Percentiles rank a stretch among this genome's conserved stretches.
These are phyloP conservation scores for Mesocentrotus franciscanus DNA, from an alignment of 53 echinoderm and acorn worm genomes.

Conservation along the genomic window DNA sequence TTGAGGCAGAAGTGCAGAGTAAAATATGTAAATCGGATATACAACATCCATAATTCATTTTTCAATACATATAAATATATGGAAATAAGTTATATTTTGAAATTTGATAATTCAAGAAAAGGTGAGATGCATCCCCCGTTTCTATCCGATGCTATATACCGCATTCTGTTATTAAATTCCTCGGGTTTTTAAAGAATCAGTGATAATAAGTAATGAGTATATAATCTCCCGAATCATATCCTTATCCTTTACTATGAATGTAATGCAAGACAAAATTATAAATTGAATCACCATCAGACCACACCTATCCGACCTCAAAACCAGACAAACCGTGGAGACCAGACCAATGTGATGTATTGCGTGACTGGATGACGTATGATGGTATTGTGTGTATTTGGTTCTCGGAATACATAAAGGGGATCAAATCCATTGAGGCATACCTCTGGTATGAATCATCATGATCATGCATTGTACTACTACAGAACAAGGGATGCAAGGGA, in stretches of 20 bases:
- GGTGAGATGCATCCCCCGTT: not conserved
- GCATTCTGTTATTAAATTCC: not conserved
- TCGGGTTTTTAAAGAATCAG: not conserved
- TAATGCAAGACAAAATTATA: not conserved
- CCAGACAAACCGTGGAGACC: not conserved
- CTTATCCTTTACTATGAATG: not conserved
- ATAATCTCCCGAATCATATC: not conserved
- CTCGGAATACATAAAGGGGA: constrained; percentile 27
- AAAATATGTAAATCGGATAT: not conserved
- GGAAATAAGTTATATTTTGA: not conserved
- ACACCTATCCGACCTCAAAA: constrained; percentile 21
- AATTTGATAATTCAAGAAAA: not conserved
- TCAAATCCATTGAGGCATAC: not conserved
- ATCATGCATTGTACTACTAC: not conserved
- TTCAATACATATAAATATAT: not conserved
- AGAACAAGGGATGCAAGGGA: not conserved
- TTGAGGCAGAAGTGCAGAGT: not conserved
- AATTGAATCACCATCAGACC: not conserved
- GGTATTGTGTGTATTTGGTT: constrained; percentile 3
- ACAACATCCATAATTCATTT: not conserved
- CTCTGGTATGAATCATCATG: not conserved
- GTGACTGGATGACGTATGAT: not conserved
- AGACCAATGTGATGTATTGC: not conserved
- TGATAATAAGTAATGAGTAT: not conserved
- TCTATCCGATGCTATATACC: not conserved